These are phyloP conservation scores for Parascotia fuliginaria DNA, from an alignment of 2,888 invertebrate species.

Conservation along the genomic window DNA sequence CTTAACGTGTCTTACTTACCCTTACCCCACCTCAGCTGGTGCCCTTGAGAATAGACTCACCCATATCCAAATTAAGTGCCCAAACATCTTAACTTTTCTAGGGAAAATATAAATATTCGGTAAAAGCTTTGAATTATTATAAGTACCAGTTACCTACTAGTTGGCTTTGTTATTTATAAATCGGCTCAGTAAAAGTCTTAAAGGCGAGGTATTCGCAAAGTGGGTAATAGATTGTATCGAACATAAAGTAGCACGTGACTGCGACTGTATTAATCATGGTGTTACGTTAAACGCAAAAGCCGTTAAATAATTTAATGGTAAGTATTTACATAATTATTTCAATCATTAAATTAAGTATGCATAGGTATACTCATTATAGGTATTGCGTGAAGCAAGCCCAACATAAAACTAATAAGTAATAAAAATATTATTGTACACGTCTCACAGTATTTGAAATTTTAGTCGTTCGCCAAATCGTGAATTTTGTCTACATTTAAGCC, in stretches of 20 bases:
- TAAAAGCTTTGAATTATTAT: too few species aligned
- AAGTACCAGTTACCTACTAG: neutral
- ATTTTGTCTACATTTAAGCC: too few species aligned
- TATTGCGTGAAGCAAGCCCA: slow-evolving; percentile 25
- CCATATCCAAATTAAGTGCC: too few species aligned
- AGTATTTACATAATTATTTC: slow-evolving; percentile 29
- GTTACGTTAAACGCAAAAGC: slow-evolving; percentile 18
- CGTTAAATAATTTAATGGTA: slow-evolving; percentile 23
- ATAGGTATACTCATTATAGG: neutral
- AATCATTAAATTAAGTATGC: slow-evolving; percentile 27
- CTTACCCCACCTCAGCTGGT: too few species aligned
- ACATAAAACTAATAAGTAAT: too few species aligned
- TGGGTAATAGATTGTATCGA: slow-evolving; percentile 4
- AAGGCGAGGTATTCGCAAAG: neutral
- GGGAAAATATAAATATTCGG: too few species aligned
- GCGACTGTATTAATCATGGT: neutral
- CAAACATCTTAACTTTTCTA: too few species aligned
- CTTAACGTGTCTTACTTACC: too few species aligned
- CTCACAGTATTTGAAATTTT: too few species aligned
- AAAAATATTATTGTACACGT: slow-evolving; percentile 14
- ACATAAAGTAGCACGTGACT: slow-evolving; percentile 2
- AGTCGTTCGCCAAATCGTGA: too few species aligned
- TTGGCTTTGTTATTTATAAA: slow-evolving; percentile 1
- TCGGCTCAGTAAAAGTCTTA: slow-evolving; percentile 4
- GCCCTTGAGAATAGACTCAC: too few species aligned